A percentile compares a stretch with the other conserved stretches of the same genome.
Evolutionary conservation across 2,113 vertebrate species (phyloP).

Genomic region (Anseranas semipalmata): DNA sequence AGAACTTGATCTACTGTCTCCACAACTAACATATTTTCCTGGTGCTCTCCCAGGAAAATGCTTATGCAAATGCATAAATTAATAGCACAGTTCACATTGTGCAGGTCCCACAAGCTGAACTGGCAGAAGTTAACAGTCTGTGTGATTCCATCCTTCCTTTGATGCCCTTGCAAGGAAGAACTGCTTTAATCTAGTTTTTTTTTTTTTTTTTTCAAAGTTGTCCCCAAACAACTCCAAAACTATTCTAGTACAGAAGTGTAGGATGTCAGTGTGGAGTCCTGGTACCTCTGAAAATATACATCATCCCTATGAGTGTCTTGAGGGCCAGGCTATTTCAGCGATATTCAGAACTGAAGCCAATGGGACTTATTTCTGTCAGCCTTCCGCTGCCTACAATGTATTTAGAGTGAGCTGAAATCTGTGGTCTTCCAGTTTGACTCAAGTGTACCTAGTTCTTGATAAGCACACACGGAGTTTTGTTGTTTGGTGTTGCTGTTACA

Average conservation of each 20-base stretch:
- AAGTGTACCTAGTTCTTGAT: not conserved
- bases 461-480: not conserved
- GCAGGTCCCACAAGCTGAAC: not conserved
- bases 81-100: not conserved
- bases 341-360: not conserved
- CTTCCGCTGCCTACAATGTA: not conserved
- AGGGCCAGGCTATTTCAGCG: not conserved
- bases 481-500: not conserved
- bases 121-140: not conserved
- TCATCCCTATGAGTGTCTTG: not conserved
- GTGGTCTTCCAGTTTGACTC: not conserved
- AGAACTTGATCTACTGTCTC: not conserved
- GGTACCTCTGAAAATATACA: not conserved
- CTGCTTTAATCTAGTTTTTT: not conserved
- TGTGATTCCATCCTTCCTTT: not conserved
- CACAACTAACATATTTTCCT: not conserved
- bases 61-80: not conserved
- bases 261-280: not conserved
- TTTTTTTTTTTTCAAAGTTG: not conserved
- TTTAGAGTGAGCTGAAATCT: not conserved
- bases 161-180: not conserved
- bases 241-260: not conserved
- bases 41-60: not conserved
- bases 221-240: not conserved
- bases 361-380: not conserved